These are phyloP conservation scores for Drosophila helvetica DNA, from an alignment of 2,888 invertebrate genomes.

Conservation along the genomic window DNA sequence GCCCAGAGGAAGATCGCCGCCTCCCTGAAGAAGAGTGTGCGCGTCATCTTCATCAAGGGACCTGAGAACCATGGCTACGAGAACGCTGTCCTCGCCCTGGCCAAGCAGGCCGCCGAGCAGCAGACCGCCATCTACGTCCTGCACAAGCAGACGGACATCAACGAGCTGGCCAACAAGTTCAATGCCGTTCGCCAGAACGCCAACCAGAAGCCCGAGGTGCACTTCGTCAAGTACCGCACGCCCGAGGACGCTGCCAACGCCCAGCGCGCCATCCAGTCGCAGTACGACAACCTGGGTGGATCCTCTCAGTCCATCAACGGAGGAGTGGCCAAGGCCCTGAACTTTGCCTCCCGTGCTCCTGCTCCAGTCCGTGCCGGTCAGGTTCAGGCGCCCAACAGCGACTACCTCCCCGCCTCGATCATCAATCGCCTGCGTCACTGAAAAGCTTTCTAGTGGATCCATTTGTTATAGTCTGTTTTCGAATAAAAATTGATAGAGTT, in stretches of 20 bases:
- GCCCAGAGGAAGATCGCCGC: constrained; percentile 59
- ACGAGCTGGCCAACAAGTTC: constrained; percentile 73
- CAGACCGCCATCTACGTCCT: constrained; percentile 78
- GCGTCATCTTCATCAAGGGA: constrained; percentile 76
- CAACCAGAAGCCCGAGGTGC: constrained; percentile 72
- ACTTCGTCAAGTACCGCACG: constrained; percentile 79
- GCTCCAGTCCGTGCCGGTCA: constrained; percentile 47
- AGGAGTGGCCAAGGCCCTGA: constrained; percentile 76
- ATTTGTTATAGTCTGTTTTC: constrained; percentile 45
- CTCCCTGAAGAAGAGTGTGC: constrained; percentile 69
- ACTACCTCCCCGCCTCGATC: constrained; percentile 72
- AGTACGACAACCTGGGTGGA: constrained; percentile 73
- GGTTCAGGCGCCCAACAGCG: constrained; percentile 54
- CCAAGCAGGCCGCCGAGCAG: constrained; percentile 78
- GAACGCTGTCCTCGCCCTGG: constrained; percentile 73
- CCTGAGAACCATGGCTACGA: constrained; percentile 77
- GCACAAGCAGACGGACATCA: constrained; percentile 73
- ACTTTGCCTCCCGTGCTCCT: constrained; percentile 74
- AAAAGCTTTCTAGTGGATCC: constrained; percentile 8
- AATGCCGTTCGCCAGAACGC: constrained; percentile 66
- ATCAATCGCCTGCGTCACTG: constrained; percentile 68
- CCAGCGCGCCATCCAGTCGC: constrained; percentile 72
- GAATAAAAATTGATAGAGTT: constrained; percentile 39
- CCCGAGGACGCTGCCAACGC: constrained; percentile 76
- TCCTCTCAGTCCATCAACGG: constrained; percentile 64